phyloP scores from a whole-genome alignment of 64 coral and sea anemone species.

The Platygyra sinensis region DNA sequence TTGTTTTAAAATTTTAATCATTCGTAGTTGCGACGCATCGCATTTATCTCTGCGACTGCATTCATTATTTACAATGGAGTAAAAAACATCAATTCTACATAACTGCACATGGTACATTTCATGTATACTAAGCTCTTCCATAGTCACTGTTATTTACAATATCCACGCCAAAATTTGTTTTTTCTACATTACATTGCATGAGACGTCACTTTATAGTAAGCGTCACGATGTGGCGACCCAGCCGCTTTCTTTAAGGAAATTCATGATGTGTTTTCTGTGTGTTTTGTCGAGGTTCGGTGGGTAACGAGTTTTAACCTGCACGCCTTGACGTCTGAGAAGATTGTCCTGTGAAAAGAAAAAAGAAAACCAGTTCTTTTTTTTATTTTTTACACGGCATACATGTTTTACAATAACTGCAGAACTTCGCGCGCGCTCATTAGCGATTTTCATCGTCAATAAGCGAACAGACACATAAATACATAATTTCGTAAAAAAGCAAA shows the following conservation, averaged over 20 bases:
- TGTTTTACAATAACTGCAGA: too few species aligned
- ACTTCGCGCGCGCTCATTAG: too few species aligned
- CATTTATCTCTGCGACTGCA: too few species aligned
- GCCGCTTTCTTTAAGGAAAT: slow-evolving; percentile 96
- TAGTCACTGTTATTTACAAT: neutral
- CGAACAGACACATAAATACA: too few species aligned
- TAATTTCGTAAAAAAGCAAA: too few species aligned
- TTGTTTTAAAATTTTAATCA: too few species aligned
- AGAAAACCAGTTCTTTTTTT: neutral
- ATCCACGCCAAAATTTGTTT: neutral
- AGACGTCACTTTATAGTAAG: neutral
- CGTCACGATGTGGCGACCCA: slow-evolving; percentile 90
- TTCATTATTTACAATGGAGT: too few species aligned
- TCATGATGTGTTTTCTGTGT: slow-evolving; percentile 83
- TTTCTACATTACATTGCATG: neutral
- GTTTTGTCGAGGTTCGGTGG: slow-evolving; percentile 95
- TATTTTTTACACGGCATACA: too few species aligned
- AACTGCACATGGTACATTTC: too few species aligned
- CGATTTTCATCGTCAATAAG: too few species aligned
- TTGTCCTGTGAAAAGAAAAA: slow-evolving; percentile 64
- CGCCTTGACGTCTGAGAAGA: slow-evolving; percentile 83
- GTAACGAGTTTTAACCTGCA: slow-evolving; percentile 93
- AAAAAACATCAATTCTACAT: too few species aligned
- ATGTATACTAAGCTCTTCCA: neutral
- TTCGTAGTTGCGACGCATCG: too few species aligned